Conservation (phyloP, 2,888 invertebrate genomes). For the Lagria hirta region DNA sequence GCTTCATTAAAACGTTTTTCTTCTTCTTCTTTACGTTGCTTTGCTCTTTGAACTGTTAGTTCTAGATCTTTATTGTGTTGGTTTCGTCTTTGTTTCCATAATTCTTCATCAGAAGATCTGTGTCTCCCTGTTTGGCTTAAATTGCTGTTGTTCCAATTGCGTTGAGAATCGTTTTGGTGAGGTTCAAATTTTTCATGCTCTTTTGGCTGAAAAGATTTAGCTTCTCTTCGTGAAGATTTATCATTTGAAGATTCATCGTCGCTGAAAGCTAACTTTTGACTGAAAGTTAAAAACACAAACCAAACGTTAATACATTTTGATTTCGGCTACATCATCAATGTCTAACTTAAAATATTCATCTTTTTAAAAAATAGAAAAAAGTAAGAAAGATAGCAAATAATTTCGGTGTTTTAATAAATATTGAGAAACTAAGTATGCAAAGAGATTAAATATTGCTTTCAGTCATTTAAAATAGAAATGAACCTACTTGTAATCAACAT, state of each 20-base stretch:
- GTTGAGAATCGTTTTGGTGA: slow-evolving; percentile 30
- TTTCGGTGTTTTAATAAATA: too few species aligned
- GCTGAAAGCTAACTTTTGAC: slow-evolving; percentile 90
- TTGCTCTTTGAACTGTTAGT: slow-evolving; percentile 78
- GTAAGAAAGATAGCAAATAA: too few species aligned
- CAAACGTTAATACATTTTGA: too few species aligned
- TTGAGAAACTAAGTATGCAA: too few species aligned
- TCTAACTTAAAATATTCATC: slow-evolving; percentile 3
- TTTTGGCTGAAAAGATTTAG: slow-evolving; percentile 35
- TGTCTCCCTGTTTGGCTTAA: slow-evolving; percentile 3
- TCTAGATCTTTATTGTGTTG: slow-evolving; percentile 73
- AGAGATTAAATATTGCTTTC: too few species aligned
- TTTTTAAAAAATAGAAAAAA: slow-evolving; percentile 3
- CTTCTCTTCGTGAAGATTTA: slow-evolving; percentile 25
- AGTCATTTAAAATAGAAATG: too few species aligned
- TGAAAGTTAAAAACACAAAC: slow-evolving; percentile 48
- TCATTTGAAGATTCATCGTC: slow-evolving; percentile 72
- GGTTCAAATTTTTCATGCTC: slow-evolving; percentile 41
- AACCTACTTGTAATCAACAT: slow-evolving; percentile 86
- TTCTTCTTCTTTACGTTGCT: slow-evolving; percentile 85
- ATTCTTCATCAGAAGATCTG: slow-evolving; percentile 59
- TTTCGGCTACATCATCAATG: too few species aligned
- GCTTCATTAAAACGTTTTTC: slow-evolving; percentile 74
- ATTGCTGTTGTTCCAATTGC: slow-evolving; percentile 20
- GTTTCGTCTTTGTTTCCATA: slow-evolving; percentile 71